Base-by-base conservation (phyloP, 2,797 vertebrate genomes). In the Zalophus californianus region DNA sequence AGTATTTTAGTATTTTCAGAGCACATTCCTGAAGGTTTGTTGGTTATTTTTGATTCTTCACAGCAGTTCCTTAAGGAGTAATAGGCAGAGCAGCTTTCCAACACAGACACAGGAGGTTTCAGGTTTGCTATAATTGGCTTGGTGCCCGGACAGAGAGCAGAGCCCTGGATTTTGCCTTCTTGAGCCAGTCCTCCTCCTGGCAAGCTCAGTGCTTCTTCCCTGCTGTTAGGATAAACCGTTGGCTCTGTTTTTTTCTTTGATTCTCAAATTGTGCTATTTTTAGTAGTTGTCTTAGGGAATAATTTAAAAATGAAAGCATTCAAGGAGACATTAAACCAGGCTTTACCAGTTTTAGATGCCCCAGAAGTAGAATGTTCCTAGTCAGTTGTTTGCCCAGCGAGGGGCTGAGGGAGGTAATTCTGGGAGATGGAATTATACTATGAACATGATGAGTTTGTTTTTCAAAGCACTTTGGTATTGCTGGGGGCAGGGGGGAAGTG, bases 1-100 rank as follows among this genome's bases (percentile, higher is more conserved):
- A 70, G n/a, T 77, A 44, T 73, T 44, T 82, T 44, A 93, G 8
- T 78, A 62, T 96, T 90, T 97, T 92, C 58, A 89, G 21, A 91
- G 73, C 29, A 54, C 15, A 68, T 82, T 35, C 18, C 23, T n/a
- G 7, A 29, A 18, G n/a, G 15, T 29, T 54, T 83, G 64, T 93
- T 66, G 20, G 56, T 66, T 41, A 11, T 82, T 78, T 96, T 80
- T 77, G 38, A 44, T 77, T 58, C n/a, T 21, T 62, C 29, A 8
- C 5, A 48, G 62, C 29, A 78, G n/a, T 58, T 27, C 13, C 18
- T 0, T 62, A 44, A 66, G 35, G 35, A 78, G 48, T 15, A 70
- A 29, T 2, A 50, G 90, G 50, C 21, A 64, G 38, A 50, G 41
- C 5, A 54, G 52, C 41, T 77, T 80, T 91, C 25, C 29, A 27